These are phyloP conservation scores for Neolamprologus brichardi DNA, from an alignment of 2,113 vertebrate species.

Conservation along the genomic window DNA sequence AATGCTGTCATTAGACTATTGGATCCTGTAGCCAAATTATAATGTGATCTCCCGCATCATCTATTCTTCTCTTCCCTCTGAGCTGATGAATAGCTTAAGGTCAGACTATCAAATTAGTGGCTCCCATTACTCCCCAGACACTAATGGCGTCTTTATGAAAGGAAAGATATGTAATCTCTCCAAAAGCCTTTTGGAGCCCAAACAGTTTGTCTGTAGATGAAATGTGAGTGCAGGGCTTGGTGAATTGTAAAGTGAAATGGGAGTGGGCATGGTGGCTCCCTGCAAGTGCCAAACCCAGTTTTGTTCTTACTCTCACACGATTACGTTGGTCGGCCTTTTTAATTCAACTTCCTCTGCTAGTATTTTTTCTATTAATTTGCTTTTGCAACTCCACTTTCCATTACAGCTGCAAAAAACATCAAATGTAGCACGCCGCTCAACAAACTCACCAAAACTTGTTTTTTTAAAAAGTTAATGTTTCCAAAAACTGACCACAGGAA, in stretches of 20 bases:
- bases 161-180: conserved; percentile 61
- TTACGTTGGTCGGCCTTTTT: not conserved
- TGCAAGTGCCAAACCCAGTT: not conserved
- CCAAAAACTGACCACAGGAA: not conserved
- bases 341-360: not conserved
- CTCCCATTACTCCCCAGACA: conserved; percentile 67
- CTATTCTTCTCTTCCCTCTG: conserved; percentile 56
- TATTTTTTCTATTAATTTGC: not conserved
- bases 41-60: conserved; percentile 64
- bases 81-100: conserved; percentile 68
- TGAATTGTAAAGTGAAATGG: conserved; percentile 21
- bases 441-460: not conserved
- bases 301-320: not conserved
- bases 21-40: conserved; percentile 68
- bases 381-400: not conserved
- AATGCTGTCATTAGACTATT: conserved; percentile 63
- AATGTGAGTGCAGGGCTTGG: conserved; percentile 28
- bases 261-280: not conserved
- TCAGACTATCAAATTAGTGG: conserved; percentile 68
- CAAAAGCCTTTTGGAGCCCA: conserved; percentile 60
- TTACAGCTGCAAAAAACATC: not conserved
- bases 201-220: conserved; percentile 59
- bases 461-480: not conserved
- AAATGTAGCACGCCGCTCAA: not conserved
- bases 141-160: conserved; percentile 70